A percentile compares a stretch with the other conserved stretches of the same genome.
Conservation (phyloP, 2,888 invertebrate genomes). For the Scaptodrosophila latifasciaeformis region DNA sequence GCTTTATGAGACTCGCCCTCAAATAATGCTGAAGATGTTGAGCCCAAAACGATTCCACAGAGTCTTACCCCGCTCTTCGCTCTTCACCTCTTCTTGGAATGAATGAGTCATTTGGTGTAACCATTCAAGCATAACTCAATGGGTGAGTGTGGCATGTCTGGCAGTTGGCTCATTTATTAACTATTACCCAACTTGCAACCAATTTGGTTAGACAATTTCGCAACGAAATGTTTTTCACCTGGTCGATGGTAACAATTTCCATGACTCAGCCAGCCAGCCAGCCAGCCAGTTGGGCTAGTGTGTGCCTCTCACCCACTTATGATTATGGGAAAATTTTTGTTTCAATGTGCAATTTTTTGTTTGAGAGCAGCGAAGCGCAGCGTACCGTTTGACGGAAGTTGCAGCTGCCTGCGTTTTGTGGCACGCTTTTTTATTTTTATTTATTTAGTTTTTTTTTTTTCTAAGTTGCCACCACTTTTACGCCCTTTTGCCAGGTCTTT, state of each 20-base stretch:
- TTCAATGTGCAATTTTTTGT: conserved; percentile 4
- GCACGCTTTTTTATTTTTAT: background rate
- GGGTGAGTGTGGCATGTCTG: conserved; percentile 50
- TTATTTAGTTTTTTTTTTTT: too few species aligned
- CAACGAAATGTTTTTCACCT: conserved; percentile 53
- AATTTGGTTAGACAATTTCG: conserved; percentile 47
- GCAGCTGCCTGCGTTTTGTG: conserved; percentile 33
- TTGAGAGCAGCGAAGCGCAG: conserved; percentile 49
- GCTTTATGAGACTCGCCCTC: too few species aligned
- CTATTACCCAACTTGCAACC: conserved; percentile 54
- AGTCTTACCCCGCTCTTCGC: background rate
- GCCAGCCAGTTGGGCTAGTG: conserved; percentile 32
- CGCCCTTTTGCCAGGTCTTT: too few species aligned
- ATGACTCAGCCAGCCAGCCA: conserved; percentile 37
- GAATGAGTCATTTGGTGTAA: conserved; percentile 50
- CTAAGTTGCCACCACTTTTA: too few species aligned
- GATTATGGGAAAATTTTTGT: background rate
- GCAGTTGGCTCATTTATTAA: conserved; percentile 50
- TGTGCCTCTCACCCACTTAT: background rate
- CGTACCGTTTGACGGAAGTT: conserved; percentile 64
- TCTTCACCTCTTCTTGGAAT: conserved; percentile 11
- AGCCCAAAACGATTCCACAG: background rate
- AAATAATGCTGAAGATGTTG: too few species aligned
- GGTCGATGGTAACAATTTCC: conserved; percentile 22
- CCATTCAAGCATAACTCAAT: conserved; percentile 59